Evolutionary conservation across 35 echinoderm and acorn worm species (phyloP).

Genomic region (Diadema setosum): DNA sequence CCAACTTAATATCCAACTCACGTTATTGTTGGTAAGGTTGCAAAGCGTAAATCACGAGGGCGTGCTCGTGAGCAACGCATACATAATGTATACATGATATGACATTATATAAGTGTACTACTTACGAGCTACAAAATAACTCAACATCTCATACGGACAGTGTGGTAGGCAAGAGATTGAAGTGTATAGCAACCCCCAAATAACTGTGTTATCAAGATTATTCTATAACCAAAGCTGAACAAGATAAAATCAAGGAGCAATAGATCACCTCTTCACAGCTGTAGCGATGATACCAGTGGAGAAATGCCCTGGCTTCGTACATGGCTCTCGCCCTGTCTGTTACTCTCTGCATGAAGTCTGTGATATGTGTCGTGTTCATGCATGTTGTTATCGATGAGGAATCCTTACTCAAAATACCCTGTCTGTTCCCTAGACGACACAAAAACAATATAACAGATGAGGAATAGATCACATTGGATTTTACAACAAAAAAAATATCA

Average conservation of each 20-base stretch:
- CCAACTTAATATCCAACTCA: too few relatives aligned
- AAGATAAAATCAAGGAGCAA: too few relatives aligned
- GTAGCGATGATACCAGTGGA: constrained; percentile 65
- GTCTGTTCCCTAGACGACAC: not conserved
- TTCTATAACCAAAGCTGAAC: too few relatives aligned
- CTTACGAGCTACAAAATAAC: not conserved
- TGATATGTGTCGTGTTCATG: constrained; percentile 21
- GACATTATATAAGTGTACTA: not conserved
- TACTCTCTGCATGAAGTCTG: not conserved
- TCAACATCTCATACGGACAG: not conserved
- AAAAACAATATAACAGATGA: not conserved
- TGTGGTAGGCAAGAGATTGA: not conserved
- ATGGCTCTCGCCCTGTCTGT: constrained; percentile 28
- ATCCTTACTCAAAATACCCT: not conserved
- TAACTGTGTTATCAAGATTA: not conserved
- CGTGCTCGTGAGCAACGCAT: not conserved
- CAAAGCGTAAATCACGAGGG: not conserved
- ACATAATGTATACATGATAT: not conserved
- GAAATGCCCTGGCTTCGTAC: constrained; percentile 52
- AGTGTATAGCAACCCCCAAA: not conserved
- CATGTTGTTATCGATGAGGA: constrained; percentile 28
- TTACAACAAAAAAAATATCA: too few relatives aligned
- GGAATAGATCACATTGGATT: too few relatives aligned
- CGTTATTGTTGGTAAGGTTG: too few relatives aligned
- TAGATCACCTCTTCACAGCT: constrained; percentile 70